These are phyloP conservation scores for Zaprionus lachaisei DNA, from an alignment of 1,140 invertebrate genomes.

Conservation along the genomic window DNA sequence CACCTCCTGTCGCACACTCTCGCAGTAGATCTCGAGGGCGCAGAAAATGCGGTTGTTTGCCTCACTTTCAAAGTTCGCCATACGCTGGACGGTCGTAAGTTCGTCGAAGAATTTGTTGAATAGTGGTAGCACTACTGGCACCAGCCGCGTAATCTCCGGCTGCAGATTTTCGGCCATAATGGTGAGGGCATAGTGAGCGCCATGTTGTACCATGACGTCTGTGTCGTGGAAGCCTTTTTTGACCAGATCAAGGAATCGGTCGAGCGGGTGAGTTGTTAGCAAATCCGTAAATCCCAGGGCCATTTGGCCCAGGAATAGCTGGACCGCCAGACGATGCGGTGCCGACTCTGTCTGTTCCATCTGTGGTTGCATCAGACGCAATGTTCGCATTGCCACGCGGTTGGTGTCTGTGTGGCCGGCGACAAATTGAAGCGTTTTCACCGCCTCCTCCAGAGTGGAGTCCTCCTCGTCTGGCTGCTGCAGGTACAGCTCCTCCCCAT, in stretches of 20 bases:
- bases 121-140: conserved; percentile 12
- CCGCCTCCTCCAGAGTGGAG: neutral
- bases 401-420: conserved; percentile 19
- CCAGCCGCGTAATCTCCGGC: conserved; percentile 36
- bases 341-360: conserved; percentile 9
- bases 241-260: conserved; percentile 10
- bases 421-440: conserved; percentile 12
- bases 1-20: conserved; percentile 11
- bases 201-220: conserved; percentile 12
- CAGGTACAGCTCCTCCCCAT: conserved; percentile 34
- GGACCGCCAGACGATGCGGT: conserved; percentile 1
- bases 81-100: neutral
- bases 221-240: conserved; percentile 18
- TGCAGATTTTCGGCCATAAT: conserved; percentile 34
- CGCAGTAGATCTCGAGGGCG: conserved; percentile 35
- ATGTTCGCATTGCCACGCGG: conserved; percentile 13
- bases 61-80: neutral
- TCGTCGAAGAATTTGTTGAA: conserved; percentile 24
- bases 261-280: neutral
- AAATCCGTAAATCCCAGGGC: conserved; percentile 28
- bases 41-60: conserved; percentile 26
- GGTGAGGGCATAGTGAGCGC: conserved; percentile 16
- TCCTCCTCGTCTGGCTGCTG: neutral
- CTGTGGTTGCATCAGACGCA: conserved; percentile 33
- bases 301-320: conserved; percentile 17